phyloP scores from a whole-genome alignment of 2,888 invertebrate species.

The Cacoxenus indagator region DNA sequence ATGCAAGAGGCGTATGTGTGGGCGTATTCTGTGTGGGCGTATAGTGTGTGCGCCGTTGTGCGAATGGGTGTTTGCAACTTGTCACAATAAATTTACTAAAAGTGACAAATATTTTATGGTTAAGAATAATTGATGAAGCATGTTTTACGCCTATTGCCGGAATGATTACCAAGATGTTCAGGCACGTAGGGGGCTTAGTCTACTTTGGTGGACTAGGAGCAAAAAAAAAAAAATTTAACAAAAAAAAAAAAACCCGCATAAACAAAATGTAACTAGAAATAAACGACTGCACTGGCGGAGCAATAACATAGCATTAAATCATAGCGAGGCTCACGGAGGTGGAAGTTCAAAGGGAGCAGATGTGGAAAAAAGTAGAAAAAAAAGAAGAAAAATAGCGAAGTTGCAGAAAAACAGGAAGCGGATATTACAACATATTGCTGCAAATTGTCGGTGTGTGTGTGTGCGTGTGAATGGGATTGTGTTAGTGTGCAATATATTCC shows the following conservation, averaged over 20 bases:
- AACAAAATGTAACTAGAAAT: not conserved
- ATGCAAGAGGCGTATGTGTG: not conserved
- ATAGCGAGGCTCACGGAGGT: conserved; percentile 54
- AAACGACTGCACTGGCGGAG: conserved; percentile 22
- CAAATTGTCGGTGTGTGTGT: conserved; percentile 35
- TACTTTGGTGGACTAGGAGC: not conserved
- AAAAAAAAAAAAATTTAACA: no score
- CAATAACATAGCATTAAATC: conserved; percentile 62
- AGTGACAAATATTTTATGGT: conserved; percentile 66
- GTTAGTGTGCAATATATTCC: conserved; percentile 50
- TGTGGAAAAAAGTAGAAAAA: not conserved
- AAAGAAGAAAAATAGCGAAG: conserved; percentile 30
- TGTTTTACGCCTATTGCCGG: conserved; percentile 34
- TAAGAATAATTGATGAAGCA: conserved; percentile 66
- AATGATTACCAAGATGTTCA: not conserved
- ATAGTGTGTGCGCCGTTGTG: no score
- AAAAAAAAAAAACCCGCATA: no score
- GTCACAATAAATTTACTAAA: conserved; percentile 66
- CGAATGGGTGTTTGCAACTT: conserved; percentile 41
- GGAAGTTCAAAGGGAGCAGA: conserved; percentile 23
- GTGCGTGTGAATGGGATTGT: conserved; percentile 37
- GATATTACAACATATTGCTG: conserved; percentile 64
- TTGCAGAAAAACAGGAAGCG: conserved; percentile 56
- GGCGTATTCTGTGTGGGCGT: not conserved
- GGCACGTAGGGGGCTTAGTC: not conserved